These are phyloP conservation scores for Colletes latitarsis DNA, from an alignment of 1,140 invertebrate genomes.

Conservation along the genomic window DNA sequence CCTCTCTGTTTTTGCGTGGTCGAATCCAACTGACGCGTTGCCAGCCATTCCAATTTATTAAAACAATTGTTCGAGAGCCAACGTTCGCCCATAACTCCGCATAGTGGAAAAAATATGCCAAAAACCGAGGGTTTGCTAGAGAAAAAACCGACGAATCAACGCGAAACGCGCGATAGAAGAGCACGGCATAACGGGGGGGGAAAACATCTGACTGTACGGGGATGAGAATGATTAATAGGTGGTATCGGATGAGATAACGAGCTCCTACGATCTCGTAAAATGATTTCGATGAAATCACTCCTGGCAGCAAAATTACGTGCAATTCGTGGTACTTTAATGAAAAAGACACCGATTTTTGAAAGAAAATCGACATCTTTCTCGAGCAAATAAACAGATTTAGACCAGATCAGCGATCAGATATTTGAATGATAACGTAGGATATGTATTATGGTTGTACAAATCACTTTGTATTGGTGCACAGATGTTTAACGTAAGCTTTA, in stretches of 20 bases:
- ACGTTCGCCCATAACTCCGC: neutral
- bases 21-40: conserved; percentile 6
- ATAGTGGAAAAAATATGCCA: neutral
- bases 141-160: conserved; percentile 4
- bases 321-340: no score
- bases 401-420: no score
- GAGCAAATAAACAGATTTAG: no score
- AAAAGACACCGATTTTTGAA: no score
- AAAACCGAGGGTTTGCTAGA: neutral
- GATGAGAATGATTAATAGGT: conserved; percentile 36
- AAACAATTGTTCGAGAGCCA: neutral
- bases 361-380: no score
- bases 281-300: conserved; percentile 22
- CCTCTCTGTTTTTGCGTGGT: neutral
- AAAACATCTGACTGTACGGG: neutral
- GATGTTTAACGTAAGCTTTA: no score
- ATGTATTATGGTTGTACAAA: no score
- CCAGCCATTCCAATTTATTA: conserved; percentile 21
- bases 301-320: no score
- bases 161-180: neutral
- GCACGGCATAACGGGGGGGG: neutral
- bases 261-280: conserved; percentile 10
- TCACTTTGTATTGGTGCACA: no score
- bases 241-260: neutral
- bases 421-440: no score